phyloP scores from a whole-genome alignment of 2,113 vertebrate species.

The Syngnathus floridae region DNA sequence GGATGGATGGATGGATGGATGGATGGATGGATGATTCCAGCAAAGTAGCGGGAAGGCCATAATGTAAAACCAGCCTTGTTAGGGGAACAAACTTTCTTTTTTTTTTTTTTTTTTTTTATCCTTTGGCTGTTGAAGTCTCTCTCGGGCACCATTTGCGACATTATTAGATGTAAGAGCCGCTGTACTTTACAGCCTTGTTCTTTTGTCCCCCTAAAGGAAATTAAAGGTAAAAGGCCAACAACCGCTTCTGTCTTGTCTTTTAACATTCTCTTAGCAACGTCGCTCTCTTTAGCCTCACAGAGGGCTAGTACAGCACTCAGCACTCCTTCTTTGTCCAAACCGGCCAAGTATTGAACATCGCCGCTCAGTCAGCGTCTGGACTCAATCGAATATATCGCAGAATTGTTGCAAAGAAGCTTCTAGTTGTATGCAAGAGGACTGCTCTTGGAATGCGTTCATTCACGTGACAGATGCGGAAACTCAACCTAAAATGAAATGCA shows the following conservation, averaged over 20 bases:
- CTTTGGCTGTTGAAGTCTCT: not conserved
- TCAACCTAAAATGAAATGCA: not conserved
- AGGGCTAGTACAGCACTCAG: not conserved
- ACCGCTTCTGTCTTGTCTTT: constrained; percentile 2
- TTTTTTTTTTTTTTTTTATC: not conserved
- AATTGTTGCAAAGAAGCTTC: not conserved
- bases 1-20: not conserved
- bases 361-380: constrained; percentile 7
- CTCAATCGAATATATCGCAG: constrained; percentile 1
- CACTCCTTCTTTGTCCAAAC: constrained; percentile 2
- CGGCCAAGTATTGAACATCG: constrained; percentile 1
- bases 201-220: constrained; percentile 40
- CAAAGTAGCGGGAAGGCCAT: not conserved
- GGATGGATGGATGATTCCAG: not conserved
- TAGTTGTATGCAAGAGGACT: not conserved
- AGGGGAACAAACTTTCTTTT: not conserved
- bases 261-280: not conserved
- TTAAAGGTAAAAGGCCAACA: constrained; percentile 32
- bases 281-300: constrained; percentile 2
- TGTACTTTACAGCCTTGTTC: constrained; percentile 9
- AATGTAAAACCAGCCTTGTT: not conserved
- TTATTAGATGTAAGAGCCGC: not conserved
- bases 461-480: not conserved
- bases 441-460: not conserved
- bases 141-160: not conserved